Conservation (phyloP, 92 coral and sea anemone species). For the Epizoanthus fatuus region DNA sequence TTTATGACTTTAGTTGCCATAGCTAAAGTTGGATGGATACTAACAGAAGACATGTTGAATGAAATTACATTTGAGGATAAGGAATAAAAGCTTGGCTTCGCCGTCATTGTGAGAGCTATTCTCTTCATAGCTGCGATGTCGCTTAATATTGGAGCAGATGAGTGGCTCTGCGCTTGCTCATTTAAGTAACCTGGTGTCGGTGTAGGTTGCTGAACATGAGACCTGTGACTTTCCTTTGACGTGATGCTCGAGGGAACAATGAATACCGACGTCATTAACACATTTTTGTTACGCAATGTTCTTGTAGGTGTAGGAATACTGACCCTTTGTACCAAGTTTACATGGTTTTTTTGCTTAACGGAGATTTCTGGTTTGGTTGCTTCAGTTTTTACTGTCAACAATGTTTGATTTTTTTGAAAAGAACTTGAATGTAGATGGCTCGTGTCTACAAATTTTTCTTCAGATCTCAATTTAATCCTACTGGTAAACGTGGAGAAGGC, state of each 20-base stretch:
- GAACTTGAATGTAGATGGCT: slow-evolving; percentile 1
- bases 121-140: not conserved
- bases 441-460: not conserved
- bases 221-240: not conserved
- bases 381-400: not conserved
- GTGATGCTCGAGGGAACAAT: not conserved
- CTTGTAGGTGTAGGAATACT: not conserved
- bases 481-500: not conserved
- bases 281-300: not conserved
- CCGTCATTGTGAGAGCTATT: not conserved
- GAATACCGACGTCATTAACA: not conserved
- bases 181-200: not conserved
- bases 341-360: not conserved
- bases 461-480: slow-evolving; percentile 10
- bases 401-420: not conserved
- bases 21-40: not conserved
- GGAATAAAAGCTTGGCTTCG: not conserved
- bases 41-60: not conserved
- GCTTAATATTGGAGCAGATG: not conserved
- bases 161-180: not conserved
- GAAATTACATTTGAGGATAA: not conserved
- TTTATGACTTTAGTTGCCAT: not conserved
- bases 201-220: not conserved
- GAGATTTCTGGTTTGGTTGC: not conserved
- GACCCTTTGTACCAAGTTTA: no score